A percentile compares a stretch with the other conserved stretches of the same genome.
Evolutionary conservation across 2,888 invertebrate genomes (phyloP).

Genomic region (Thecocarcelia acutangulata): DNA sequence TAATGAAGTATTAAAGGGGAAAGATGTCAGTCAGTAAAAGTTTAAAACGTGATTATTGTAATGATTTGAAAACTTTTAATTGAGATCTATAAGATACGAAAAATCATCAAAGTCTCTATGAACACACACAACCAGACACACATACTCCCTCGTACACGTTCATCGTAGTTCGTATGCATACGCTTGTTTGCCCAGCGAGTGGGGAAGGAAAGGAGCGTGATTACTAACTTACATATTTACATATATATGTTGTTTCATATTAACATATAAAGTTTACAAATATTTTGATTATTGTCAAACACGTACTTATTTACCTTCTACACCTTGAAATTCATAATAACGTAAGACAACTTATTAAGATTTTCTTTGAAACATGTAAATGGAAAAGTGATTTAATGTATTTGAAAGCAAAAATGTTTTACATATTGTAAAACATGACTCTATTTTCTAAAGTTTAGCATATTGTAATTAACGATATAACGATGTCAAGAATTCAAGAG

Average conservation of each 20-base stretch:
- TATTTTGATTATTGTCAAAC: conserved; percentile 59
- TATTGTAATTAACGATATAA: too few relatives aligned
- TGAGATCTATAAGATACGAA: conserved; percentile 66
- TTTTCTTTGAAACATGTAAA: conserved; percentile 17
- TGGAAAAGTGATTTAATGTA: neutral
- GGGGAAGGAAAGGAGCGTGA: neutral
- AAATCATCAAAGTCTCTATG: conserved; percentile 31
- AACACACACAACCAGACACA: neutral
- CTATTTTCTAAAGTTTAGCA: too few relatives aligned
- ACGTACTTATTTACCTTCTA: conserved; percentile 60
- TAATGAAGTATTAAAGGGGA: conserved; percentile 1
- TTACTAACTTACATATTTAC: too few relatives aligned
- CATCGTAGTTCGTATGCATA: neutral
- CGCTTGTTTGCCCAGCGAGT: neutral
- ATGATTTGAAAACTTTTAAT: conserved; percentile 70
- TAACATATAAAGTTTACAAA: conserved; percentile 27
- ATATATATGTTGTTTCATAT: conserved; percentile 14
- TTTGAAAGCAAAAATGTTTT: neutral
- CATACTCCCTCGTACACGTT: too few relatives aligned
- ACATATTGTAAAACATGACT: too few relatives aligned
- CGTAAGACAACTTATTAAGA: conserved; percentile 50
- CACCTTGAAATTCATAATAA: conserved; percentile 19
- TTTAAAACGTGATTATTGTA: conserved; percentile 68
- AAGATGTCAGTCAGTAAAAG: conserved; percentile 54
- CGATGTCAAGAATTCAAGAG: too few relatives aligned